Conservation (phyloP, 2,888 invertebrate species). For the Exephanes ischioxanthus region DNA sequence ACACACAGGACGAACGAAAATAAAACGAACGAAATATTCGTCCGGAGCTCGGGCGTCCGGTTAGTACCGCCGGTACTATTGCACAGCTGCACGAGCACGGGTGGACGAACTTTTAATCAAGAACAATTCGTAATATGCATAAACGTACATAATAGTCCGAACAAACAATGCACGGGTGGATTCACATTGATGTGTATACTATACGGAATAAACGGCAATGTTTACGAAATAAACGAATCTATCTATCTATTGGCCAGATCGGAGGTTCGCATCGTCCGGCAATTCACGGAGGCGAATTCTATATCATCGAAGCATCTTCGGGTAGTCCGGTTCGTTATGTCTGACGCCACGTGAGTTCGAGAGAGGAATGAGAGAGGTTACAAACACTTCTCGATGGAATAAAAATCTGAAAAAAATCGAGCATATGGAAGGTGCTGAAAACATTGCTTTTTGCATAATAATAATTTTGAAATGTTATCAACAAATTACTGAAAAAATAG, state of each 20-base stretch:
- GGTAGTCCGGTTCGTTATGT: too few relatives aligned
- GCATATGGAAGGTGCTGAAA: too few relatives aligned
- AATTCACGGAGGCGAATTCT: neutral
- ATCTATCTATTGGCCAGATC: neutral
- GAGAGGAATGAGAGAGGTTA: too few relatives aligned
- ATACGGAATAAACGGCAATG: too few relatives aligned
- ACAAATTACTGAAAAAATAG: too few relatives aligned
- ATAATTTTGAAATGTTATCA: too few relatives aligned
- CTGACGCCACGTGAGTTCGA: too few relatives aligned
- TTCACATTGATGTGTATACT: constrained; percentile 27
- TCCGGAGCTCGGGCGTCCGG: constrained; percentile 13
- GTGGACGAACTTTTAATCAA: constrained; percentile 56
- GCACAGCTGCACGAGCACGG: constrained; percentile 64
- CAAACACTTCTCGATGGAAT: too few relatives aligned
- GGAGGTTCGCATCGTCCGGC: neutral
- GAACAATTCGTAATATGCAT: constrained; percentile 42
- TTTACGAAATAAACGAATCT: neutral
- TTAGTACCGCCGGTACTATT: neutral
- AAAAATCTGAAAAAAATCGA: too few relatives aligned
- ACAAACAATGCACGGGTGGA: constrained; percentile 38
- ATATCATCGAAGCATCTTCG: too few relatives aligned
- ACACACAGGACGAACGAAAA: constrained; percentile 53
- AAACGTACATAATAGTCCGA: constrained; percentile 34
- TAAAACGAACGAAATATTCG: constrained; percentile 31
- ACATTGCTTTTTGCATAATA: too few relatives aligned